phyloP scores from a whole-genome alignment of 37 sponge, comb jelly and placozoan genomes.

The Ephydatia muelleri region DNA sequence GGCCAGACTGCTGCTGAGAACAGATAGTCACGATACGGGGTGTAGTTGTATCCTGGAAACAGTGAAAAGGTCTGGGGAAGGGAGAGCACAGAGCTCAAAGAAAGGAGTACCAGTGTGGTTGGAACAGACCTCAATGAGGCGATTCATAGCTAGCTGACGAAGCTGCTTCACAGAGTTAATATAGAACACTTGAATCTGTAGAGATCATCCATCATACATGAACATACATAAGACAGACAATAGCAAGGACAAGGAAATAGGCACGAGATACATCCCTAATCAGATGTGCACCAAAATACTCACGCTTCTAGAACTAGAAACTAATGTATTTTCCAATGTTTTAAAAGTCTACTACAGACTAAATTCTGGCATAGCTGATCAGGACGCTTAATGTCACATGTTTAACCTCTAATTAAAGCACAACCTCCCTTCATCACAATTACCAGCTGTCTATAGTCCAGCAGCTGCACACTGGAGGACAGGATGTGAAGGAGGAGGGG shows the following conservation, averaged over 20 bases:
- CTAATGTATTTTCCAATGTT: no score
- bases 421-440: neutral
- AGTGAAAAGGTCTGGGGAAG: neutral
- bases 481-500: constrained; percentile 21
- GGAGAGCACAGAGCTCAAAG: neutral
- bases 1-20: constrained; percentile 71
- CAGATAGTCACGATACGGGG: constrained; percentile 31
- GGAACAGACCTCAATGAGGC: constrained; percentile 45
- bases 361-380: no score
- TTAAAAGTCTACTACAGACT: no score
- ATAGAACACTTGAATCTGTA: constrained; percentile 50
- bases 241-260: neutral
- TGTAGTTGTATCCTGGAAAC: constrained; percentile 53
- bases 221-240: neutral
- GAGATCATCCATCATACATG: neutral
- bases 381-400: no score
- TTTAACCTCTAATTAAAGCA: neutral
- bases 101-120: neutral
- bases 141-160: constrained; percentile 51
- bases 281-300: no score
- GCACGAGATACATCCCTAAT: no score
- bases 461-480: constrained; percentile 26
- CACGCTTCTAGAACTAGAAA: no score
- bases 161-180: constrained; percentile 50
- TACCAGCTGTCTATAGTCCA: constrained; percentile 43